These are phyloP conservation scores for Toxotes chatareus DNA, from an alignment of 2,113 vertebrate species.

Conservation along the genomic window DNA sequence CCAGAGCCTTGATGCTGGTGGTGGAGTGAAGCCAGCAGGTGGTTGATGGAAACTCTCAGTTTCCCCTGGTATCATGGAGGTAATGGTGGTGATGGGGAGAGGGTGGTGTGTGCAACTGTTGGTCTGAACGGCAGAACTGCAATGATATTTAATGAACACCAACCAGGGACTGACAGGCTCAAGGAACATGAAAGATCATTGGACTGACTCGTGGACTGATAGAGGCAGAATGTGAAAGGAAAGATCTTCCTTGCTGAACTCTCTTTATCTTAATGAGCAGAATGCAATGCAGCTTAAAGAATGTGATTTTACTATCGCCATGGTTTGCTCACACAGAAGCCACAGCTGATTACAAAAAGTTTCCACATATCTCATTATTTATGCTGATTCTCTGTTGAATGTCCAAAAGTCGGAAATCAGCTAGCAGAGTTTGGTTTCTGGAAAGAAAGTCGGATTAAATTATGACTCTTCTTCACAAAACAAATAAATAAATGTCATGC, in stretches of 20 bases:
- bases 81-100: neutral
- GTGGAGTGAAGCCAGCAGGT: neutral
- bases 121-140: neutral
- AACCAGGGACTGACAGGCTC: neutral
- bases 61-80: neutral
- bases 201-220: neutral
- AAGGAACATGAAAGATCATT: neutral
- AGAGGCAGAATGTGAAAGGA: neutral
- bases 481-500: too few relatives aligned
- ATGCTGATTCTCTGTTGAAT: neutral
- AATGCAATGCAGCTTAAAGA: neutral
- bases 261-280: neutral
- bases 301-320: neutral
- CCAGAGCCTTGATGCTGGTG: neutral
- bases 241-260: neutral
- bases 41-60: conserved; percentile 8
- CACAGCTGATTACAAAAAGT: neutral
- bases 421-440: neutral
- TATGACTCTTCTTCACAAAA: neutral
- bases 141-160: neutral
- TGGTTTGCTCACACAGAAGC: neutral
- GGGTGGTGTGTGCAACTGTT: neutral
- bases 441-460: conserved; percentile 1
- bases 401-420: neutral
- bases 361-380: neutral